These are phyloP conservation scores for Tyrannus savana DNA, from an alignment of 2,113 vertebrate genomes.

Conservation along the genomic window DNA sequence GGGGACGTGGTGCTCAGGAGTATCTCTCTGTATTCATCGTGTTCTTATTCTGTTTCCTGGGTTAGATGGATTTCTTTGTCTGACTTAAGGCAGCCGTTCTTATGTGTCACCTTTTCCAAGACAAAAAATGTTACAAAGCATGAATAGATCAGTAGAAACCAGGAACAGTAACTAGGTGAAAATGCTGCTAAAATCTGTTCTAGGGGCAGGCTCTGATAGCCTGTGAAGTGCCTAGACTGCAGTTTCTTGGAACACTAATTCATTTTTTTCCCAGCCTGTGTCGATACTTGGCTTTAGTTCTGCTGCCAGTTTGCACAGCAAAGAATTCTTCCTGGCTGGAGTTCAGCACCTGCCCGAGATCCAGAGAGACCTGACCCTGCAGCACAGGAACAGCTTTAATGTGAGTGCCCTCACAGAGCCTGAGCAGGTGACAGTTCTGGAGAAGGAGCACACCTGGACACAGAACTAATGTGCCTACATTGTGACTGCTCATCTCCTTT, in stretches of 20 bases:
- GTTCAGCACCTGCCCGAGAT: not conserved
- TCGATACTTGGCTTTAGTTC: not conserved
- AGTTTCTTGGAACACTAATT: not conserved
- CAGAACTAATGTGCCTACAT: accelerated
- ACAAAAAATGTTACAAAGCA: not conserved
- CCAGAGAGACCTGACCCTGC: not conserved
- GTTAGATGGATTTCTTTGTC: not conserved
- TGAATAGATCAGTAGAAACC: not conserved
- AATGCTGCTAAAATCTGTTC: not conserved
- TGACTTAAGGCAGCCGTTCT: not conserved
- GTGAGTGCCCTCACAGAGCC: not conserved
- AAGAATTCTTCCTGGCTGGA: not conserved
- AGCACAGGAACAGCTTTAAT: not conserved
- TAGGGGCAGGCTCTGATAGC: not conserved
- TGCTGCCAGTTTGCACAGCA: not conserved
- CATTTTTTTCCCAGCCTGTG: too few species aligned
- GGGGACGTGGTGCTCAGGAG: accelerated
- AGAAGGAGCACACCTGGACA: not conserved
- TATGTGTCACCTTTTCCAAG: not conserved
- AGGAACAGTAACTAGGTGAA: not conserved
- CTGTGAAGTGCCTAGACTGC: not conserved
- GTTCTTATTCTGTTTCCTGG: not conserved
- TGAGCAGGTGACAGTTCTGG: not conserved
- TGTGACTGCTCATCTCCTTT: not conserved
- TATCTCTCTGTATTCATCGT: not conserved